Evolutionary conservation across 2,113 vertebrate genomes (phyloP).

Genomic region (Callopanchax toddi): DNA sequence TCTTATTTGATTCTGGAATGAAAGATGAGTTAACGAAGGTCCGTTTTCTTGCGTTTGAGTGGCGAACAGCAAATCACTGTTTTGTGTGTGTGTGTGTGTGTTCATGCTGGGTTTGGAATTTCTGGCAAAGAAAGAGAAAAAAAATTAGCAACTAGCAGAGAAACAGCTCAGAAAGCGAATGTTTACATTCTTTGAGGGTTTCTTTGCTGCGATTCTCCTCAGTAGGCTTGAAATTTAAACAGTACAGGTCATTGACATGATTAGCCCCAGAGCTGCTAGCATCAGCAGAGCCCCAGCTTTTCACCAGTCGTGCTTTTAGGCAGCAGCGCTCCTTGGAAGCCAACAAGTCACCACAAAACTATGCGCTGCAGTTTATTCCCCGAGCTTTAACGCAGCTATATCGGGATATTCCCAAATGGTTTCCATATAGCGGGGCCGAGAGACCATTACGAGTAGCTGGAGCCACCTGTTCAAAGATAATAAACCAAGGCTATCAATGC

Average conservation of each 20-base stretch:
- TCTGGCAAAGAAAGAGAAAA: conserved; percentile 24
- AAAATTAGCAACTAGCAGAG: conserved; percentile 32
- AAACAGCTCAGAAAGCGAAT: conserved; percentile 54
- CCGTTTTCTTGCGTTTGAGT: conserved; percentile 11
- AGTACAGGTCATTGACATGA: conserved; percentile 70
- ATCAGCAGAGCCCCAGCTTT: conserved; percentile 54
- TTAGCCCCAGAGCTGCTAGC: conserved; percentile 61
- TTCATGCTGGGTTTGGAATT: conserved; percentile 45
- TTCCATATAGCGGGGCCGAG: conserved; percentile 47
- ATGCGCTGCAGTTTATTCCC: conserved; percentile 59
- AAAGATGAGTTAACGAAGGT: conserved; percentile 2
- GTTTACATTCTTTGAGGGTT: conserved; percentile 67
- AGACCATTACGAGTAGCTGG: conserved; percentile 52
- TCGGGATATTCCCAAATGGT: conserved; percentile 72
- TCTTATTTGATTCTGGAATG: not conserved
- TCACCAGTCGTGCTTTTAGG: conserved; percentile 58
- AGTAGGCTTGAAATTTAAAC: conserved; percentile 69
- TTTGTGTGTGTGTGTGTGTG: conserved; percentile 31
- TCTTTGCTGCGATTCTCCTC: conserved; percentile 62
- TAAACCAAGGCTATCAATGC: conserved; percentile 77
- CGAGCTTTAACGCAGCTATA: conserved; percentile 49
- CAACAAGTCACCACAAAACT: conserved; percentile 62
- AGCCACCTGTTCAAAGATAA: conserved; percentile 82
- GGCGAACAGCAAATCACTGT: conserved; percentile 36
- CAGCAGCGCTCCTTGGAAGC: conserved; percentile 40